A percentile compares a stretch with the other conserved stretches of the same genome.
Conservation (phyloP, 2,888 invertebrate species). For the Drosophila demipolita region DNA sequence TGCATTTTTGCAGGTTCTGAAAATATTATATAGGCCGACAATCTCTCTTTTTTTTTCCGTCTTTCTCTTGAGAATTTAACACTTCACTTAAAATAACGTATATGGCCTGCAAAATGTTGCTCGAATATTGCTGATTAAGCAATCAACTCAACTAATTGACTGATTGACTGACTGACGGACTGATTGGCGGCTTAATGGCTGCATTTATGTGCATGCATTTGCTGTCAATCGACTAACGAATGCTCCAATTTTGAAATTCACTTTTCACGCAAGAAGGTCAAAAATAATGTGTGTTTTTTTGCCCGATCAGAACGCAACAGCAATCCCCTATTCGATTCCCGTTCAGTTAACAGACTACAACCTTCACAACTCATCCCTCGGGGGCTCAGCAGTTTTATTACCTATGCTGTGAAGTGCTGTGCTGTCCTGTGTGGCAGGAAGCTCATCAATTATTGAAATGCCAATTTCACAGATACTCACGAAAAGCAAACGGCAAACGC, state of each 20-base stretch:
- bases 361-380: background rate
- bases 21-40: background rate
- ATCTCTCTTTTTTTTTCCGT: background rate
- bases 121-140: background rate
- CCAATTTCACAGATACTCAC: constrained; percentile 75
- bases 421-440: constrained; percentile 31
- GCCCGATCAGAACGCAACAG: constrained; percentile 24
- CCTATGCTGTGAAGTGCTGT: constrained; percentile 42
- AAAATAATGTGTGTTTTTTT: background rate
- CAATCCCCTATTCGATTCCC: background rate
- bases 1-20: background rate
- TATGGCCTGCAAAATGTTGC: background rate
- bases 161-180: constrained; percentile 21
- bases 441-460: constrained; percentile 77
- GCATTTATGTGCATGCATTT: constrained; percentile 11
- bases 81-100: constrained; percentile 13
- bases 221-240: constrained; percentile 37
- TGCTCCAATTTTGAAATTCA: constrained; percentile 19
- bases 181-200: constrained; percentile 26
- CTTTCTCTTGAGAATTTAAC: background rate
- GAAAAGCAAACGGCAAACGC: constrained; percentile 29
- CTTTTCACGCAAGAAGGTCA: constrained; percentile 41
- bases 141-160: constrained; percentile 15
- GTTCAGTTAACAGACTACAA: background rate
- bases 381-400: constrained; percentile 54